Evolutionary conservation across 2,113 vertebrate species (phyloP), one percentile per base, ranked within the genome.

Genomic region (Periophthalmodon schlosseri): DNA sequence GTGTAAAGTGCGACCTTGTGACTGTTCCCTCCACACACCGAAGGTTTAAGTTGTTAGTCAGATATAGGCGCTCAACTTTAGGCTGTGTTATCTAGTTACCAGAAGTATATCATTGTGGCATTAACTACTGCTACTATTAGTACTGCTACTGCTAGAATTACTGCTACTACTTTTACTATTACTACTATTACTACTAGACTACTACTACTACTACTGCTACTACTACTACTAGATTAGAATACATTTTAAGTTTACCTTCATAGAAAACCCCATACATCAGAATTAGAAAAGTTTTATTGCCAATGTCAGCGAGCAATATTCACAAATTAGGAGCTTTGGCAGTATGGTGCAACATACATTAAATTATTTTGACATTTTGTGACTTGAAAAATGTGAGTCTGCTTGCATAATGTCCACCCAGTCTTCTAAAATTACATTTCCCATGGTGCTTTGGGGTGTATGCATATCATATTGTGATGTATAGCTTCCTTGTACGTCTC

Each of bases 1-100:
- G 81, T 84, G 86, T 75, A 58, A 86, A 47, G 73, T 2, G 64
- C 76, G 8, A 75, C 64, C 84, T 20, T 72, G 79, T 88, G 83
- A 88, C 78, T 33, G 21, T 75, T 64, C 68, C 73, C n/a, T 79
- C 2, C 75, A 54, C 14, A 0, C 57, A 21, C 52, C 1, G 24
- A 39, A n/a, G 63, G n/a, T 16, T 68, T 49, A 23, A 47, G 65
- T 23, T 11, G 36, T 46, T 68, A 49, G 36, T 68, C 44, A 68
- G 21, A 68, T 6, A 15, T 47, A 20, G 36, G 6, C 23, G 2
- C 60, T 64, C 13, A 9, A 3, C 60, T 64, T 65, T 10, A 36
- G 18, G 36, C 16, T 12, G 54, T 33, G 57, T 34, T 28, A 72
- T 60, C 12, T 28, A 52, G 50, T 20, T 52, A 52, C 49, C 49